A percentile compares a stretch with the other conserved stretches of the same genome.
phyloP scores from a whole-genome alignment of 2,113 vertebrate species.

The Haliaeetus leucogaster region DNA sequence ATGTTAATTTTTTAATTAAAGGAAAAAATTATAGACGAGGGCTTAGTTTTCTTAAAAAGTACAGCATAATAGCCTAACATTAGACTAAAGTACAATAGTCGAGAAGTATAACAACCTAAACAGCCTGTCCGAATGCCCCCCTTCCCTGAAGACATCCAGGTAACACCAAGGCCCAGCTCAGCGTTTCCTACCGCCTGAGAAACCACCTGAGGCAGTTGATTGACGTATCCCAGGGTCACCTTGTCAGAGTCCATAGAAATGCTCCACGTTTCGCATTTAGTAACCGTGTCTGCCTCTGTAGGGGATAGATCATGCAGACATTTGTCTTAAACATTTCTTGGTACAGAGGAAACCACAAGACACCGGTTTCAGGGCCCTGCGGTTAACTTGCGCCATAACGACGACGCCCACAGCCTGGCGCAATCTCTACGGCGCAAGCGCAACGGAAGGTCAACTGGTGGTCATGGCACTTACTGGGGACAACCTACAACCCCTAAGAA shows the following conservation, averaged over 20 bases:
- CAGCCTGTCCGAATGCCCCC: not conserved
- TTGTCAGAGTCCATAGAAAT: not conserved
- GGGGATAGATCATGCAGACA: too few species aligned
- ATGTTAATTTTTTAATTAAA: conserved; percentile 64
- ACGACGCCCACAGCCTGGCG: too few species aligned
- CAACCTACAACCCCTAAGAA: too few species aligned
- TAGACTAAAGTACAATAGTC: not conserved
- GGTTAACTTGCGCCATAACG: too few species aligned
- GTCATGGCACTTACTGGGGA: too few species aligned
- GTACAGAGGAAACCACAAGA: too few species aligned
- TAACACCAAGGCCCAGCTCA: not conserved
- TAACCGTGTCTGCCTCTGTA: not conserved
- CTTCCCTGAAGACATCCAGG: not conserved
- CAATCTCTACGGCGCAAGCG: too few species aligned
- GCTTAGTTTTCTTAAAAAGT: not conserved
- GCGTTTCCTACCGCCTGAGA: not conserved
- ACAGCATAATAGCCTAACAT: not conserved
- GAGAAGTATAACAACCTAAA: not conserved
- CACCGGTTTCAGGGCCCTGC: too few species aligned
- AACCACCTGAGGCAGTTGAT: not conserved
- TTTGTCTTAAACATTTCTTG: too few species aligned
- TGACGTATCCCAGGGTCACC: not conserved
- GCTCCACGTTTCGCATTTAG: not conserved
- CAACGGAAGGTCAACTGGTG: too few species aligned
- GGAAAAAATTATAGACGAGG: not conserved